A percentile compares a stretch with the other conserved stretches of the same genome.
Evolutionary conservation across 2,888 invertebrate species (phyloP).

Genomic region (Caenorhabditis imperialis): DNA sequence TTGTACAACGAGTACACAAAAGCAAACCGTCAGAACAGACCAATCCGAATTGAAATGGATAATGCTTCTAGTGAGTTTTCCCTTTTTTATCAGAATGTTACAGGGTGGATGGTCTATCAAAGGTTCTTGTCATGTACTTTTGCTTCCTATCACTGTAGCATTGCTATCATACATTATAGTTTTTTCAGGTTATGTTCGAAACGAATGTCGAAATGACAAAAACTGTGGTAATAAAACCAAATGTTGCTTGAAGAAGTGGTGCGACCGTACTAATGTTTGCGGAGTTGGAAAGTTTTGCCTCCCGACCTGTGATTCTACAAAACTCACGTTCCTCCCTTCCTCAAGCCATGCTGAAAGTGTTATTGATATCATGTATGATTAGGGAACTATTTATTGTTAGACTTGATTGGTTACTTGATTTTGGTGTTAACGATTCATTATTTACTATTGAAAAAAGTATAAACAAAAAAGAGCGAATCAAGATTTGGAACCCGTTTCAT

Average conservation of each 20-base stretch:
- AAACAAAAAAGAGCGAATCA: conserved; percentile 34
- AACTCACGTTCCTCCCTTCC: conserved; percentile 49
- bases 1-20: conserved; percentile 62
- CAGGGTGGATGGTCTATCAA: no score
- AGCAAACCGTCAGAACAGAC: conserved; percentile 59
- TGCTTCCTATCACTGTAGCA: no score
- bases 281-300: conserved; percentile 60
- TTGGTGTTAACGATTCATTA: conserved; percentile 10
- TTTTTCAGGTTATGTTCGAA: conserved; percentile 53
- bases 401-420: no score
- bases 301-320: conserved; percentile 42
- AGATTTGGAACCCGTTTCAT: conserved; percentile 11
- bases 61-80: conserved; percentile 51
- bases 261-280: conserved; percentile 63
- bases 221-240: conserved; percentile 59
- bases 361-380: conserved; percentile 59
- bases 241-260: conserved; percentile 70
- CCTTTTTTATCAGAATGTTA: neutral
- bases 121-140: neutral
- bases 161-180: no score
- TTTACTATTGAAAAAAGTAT: conserved; percentile 19
- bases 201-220: conserved; percentile 52
- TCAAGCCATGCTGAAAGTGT: conserved; percentile 42
- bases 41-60: conserved; percentile 64
- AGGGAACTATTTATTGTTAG: conserved; percentile 1